A percentile compares a stretch with the other conserved stretches of the same genome.
Evolutionary conservation across 2,888 invertebrate species (phyloP).

Genomic region (Lasioglossum leucozonium): DNA sequence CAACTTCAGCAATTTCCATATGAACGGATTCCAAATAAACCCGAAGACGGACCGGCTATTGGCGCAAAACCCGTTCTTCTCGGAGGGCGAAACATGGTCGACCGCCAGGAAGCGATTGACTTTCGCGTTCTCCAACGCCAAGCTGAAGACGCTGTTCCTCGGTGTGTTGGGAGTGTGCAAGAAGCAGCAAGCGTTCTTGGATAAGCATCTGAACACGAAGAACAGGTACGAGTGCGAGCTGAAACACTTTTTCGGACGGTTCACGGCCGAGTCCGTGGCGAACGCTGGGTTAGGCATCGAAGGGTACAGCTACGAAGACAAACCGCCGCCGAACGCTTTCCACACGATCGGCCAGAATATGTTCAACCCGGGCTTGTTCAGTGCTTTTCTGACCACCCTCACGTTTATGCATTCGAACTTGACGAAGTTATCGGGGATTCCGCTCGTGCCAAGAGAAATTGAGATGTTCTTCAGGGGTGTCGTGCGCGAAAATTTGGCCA

Average conservation of each 20-base stretch:
- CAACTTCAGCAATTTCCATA: slow-evolving; percentile 73
- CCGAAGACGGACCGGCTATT: slow-evolving; percentile 70
- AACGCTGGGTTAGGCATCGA: slow-evolving; percentile 73
- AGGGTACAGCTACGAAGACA: slow-evolving; percentile 73
- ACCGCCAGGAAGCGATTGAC: slow-evolving; percentile 52
- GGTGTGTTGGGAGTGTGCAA: slow-evolving; percentile 64
- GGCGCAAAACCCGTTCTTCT: slow-evolving; percentile 75
- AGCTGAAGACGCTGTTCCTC: slow-evolving; percentile 72
- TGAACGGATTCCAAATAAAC: slow-evolving; percentile 60
- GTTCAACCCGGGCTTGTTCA: slow-evolving; percentile 66
- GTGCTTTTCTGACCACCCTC: background rate
- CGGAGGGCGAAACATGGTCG: slow-evolving; percentile 71
- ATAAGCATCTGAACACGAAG: slow-evolving; percentile 20
- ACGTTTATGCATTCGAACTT: slow-evolving; percentile 62
- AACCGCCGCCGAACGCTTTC: slow-evolving; percentile 55
- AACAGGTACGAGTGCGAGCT: slow-evolving; percentile 63
- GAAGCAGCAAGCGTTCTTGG: slow-evolving; percentile 65
- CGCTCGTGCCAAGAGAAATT: slow-evolving; percentile 59
- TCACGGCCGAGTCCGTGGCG: slow-evolving; percentile 75
- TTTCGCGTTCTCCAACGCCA: slow-evolving; percentile 65
- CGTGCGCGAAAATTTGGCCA: slow-evolving; percentile 66
- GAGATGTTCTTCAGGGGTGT: slow-evolving; percentile 73
- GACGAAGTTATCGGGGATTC: slow-evolving; percentile 28
- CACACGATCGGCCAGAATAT: slow-evolving; percentile 41
- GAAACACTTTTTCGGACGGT: slow-evolving; percentile 67